Evolutionary conservation across 1,140 invertebrate genomes (phyloP).

Genomic region (Caenorhabditis latens): DNA sequence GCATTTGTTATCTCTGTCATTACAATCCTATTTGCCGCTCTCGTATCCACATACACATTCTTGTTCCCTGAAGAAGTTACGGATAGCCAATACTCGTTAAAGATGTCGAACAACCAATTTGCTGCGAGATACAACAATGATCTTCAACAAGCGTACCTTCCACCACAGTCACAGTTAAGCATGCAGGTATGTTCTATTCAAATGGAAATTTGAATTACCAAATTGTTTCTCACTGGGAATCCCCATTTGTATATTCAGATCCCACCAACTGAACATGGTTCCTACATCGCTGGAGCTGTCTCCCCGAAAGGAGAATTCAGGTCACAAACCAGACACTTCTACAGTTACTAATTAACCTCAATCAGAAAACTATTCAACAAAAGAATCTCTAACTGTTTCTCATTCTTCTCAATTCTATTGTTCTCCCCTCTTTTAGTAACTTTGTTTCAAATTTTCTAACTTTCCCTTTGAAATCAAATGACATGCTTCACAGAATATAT

Average conservation of each 20-base stretch:
- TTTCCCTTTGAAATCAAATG: not conserved
- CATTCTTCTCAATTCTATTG: constrained; percentile 24
- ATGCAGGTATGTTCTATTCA: not conserved
- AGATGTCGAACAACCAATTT: constrained; percentile 30
- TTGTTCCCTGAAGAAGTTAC: constrained; percentile 64
- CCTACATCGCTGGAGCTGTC: constrained; percentile 57
- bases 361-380: constrained; percentile 3
- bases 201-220: constrained; percentile 1
- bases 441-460: not conserved
- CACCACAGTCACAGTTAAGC: constrained; percentile 21
- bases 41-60: constrained; percentile 71
- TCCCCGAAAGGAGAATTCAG: constrained; percentile 52
- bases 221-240: not conserved
- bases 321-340: constrained; percentile 60
- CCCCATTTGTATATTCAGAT: constrained; percentile 5
- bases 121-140: not conserved
- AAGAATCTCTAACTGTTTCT: constrained; percentile 38
- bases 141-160: not conserved
- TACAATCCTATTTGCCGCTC: constrained; percentile 69
- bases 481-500: constrained; percentile 31
- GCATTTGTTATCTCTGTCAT: constrained; percentile 69
- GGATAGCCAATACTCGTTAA: constrained; percentile 50
- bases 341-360: constrained; percentile 57
- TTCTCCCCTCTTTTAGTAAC: not conserved
- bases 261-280: constrained; percentile 50